A percentile compares a stretch with the other conserved stretches of the same genome.
Evolutionary conservation across 2,113 vertebrate species (phyloP).

Genomic region (Blennius ocellaris): DNA sequence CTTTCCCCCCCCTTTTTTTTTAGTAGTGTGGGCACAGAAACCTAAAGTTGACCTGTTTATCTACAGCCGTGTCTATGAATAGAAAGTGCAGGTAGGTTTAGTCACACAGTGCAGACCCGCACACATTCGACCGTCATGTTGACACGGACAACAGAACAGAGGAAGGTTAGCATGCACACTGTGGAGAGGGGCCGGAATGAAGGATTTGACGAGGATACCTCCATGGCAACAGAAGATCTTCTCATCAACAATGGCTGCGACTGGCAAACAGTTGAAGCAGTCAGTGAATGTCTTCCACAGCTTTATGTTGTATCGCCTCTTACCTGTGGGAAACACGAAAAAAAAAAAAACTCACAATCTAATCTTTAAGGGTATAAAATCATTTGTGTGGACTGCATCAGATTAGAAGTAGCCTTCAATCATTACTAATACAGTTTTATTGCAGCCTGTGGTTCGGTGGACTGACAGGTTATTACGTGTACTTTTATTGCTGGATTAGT

Average conservation of each 20-base stretch:
- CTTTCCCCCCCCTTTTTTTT: too few species aligned
- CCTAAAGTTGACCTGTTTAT: neutral
- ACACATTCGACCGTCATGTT: conserved; percentile 46
- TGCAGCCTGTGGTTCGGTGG: conserved; percentile 20
- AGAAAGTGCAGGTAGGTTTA: conserved; percentile 15
- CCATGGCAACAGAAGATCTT: conserved; percentile 99
- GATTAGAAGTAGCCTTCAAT: conserved; percentile 49
- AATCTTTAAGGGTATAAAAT: conserved; percentile 45
- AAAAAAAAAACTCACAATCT: conserved; percentile 41
- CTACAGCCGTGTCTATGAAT: neutral
- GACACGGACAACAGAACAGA: conserved; percentile 55
- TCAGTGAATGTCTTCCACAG: conserved; percentile 99
- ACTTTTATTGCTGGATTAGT: neutral
- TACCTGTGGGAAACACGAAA: conserved; percentile 85
- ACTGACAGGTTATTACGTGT: neutral
- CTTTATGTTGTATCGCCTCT: conserved; percentile 97
- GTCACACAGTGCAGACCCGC: conserved; percentile 14
- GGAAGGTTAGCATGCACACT: neutral
- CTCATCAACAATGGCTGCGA: conserved; percentile 96
- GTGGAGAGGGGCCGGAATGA: conserved; percentile 43
- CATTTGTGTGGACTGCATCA: conserved; percentile 39
- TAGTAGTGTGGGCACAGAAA: neutral
- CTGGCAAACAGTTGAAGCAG: conserved; percentile 98
- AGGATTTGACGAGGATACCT: conserved; percentile 82
- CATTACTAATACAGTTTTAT: conserved; percentile 46